Conservation (phyloP, 2,888 invertebrate species). For the Hymenopus coronatus region DNA sequence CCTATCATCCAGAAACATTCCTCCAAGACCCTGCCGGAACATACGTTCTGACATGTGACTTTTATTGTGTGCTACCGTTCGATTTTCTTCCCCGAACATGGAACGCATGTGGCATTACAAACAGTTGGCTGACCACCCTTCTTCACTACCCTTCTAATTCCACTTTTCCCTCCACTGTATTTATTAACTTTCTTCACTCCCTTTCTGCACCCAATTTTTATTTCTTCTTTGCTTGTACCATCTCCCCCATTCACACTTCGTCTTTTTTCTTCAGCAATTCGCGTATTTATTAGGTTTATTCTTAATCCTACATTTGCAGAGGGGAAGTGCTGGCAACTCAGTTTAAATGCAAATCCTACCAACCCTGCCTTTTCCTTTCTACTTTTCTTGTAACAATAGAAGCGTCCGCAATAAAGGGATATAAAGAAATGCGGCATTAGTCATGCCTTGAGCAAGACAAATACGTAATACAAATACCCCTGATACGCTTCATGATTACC, state of each 20-base stretch:
- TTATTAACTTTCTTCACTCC: constrained; percentile 17
- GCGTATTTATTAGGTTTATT: constrained; percentile 18
- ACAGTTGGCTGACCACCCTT: background rate
- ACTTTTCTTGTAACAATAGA: background rate
- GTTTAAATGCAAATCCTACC: constrained; percentile 19
- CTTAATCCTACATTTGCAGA: constrained; percentile 1
- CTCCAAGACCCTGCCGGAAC: background rate
- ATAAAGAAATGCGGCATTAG: background rate
- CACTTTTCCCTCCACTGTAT: constrained; percentile 11
- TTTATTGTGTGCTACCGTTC: background rate
- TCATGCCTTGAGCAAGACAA: background rate
- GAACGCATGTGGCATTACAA: background rate
- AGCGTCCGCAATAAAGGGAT: background rate
- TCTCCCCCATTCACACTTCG: background rate
- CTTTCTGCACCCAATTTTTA: background rate
- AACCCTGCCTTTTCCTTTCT: background rate
- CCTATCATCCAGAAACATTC: background rate
- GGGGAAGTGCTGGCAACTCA: background rate
- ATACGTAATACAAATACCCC: no score
- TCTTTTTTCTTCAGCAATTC: background rate
- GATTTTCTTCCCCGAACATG: background rate
- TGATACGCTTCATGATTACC: no score
- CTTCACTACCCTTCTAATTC: background rate
- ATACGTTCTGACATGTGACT: background rate
- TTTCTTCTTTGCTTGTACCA: background rate